Evolutionary conservation across 1,140 invertebrate species (phyloP).

Genomic region (Camponotus pennsylvanicus): DNA sequence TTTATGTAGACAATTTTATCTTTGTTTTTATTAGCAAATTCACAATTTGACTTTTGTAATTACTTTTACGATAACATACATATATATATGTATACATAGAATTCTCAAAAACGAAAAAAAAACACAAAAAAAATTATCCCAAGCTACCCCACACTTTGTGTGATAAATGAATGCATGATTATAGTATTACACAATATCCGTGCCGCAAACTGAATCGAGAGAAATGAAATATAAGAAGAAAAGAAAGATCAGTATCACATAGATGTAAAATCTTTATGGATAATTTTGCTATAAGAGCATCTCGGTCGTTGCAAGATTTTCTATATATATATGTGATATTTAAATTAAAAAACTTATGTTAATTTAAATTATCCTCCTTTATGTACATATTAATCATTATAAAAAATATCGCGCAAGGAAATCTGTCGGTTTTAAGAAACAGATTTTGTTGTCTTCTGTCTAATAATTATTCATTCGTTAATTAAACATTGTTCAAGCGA

Average conservation of each 20-base stretch:
- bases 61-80: background rate
- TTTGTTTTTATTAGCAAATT: background rate
- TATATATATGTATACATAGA: slow-evolving; percentile 3
- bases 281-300: slow-evolving; percentile 39
- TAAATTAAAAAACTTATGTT: slow-evolving; percentile 28
- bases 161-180: background rate
- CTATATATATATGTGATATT: slow-evolving; percentile 41
- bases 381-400: slow-evolving; percentile 21
- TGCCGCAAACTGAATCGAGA: background rate
- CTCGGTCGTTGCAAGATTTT: slow-evolving; percentile 28
- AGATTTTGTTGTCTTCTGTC: slow-evolving; percentile 32
- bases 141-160: background rate
- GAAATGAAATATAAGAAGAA: background rate
- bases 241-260: slow-evolving; percentile 23
- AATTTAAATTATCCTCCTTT: slow-evolving; percentile 42
- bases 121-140: background rate
- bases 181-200: slow-evolving; percentile 12
- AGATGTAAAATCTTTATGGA: background rate
- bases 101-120: background rate
- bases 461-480: slow-evolving; percentile 33
- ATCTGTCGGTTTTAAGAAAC: background rate
- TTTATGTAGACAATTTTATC: background rate
- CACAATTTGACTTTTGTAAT: slow-evolving; percentile 22
- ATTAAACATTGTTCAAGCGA: slow-evolving; percentile 42
- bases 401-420: background rate